These are phyloP conservation scores for Himalopsyche anomala DNA, from an alignment of 2,888 invertebrate genomes.

Conservation along the genomic window DNA sequence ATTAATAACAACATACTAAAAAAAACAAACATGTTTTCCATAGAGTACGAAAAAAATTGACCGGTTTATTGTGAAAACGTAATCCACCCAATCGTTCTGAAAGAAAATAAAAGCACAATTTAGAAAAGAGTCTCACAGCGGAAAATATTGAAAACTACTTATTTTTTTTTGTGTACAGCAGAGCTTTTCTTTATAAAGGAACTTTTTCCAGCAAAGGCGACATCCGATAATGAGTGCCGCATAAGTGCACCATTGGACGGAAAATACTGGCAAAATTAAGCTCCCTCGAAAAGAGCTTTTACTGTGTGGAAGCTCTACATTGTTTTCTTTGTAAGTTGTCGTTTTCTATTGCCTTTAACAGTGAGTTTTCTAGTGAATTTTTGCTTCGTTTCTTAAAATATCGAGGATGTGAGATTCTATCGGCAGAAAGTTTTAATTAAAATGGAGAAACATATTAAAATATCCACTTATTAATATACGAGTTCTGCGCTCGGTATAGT, in stretches of 20 bases:
- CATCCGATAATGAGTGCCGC: constrained; percentile 42
- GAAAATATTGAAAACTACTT: constrained; percentile 39
- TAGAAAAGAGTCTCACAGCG: neutral
- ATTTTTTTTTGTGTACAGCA: neutral
- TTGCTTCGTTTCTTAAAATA: no score
- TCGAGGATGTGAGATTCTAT: no score
- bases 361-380: neutral
- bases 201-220: neutral
- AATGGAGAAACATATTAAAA: no score
- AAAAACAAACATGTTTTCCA: no score
- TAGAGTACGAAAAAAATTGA: no score
- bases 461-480: no score
- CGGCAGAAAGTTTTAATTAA: no score
- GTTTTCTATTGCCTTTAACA: neutral
- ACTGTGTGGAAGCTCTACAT: neutral
- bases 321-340: constrained; percentile 6
- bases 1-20: no score
- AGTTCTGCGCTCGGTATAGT: no score
- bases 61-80: no score
- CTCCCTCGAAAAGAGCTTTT: constrained; percentile 18
- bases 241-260: constrained; percentile 34
- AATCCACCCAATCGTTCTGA: no score
- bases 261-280: constrained; percentile 16
- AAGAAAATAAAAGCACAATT: neutral
- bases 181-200: constrained; percentile 14